Evolutionary conservation across 2,113 vertebrate species (phyloP).

Genomic region (Cynoglossus semilaevis): DNA sequence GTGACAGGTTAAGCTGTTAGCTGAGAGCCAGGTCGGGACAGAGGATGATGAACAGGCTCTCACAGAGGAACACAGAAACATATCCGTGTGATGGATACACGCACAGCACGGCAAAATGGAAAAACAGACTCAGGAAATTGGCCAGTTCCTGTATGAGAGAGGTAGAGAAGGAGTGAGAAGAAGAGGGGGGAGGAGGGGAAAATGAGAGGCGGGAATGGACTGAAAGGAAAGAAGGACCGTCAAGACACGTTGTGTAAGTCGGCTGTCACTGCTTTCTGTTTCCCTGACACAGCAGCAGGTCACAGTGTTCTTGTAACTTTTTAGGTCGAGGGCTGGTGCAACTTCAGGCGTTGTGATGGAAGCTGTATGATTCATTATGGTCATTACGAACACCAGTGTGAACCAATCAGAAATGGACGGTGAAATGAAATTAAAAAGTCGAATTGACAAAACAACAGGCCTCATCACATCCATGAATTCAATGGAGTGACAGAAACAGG

Average conservation of each 20-base stretch:
- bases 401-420: too few species aligned
- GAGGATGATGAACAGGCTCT: conserved; percentile 35
- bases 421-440: too few species aligned
- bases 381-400: too few species aligned
- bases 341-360: neutral
- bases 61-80: conserved; percentile 40
- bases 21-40: conserved; percentile 36
- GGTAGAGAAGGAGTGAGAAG: conserved; percentile 12
- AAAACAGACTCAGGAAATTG: conserved; percentile 60
- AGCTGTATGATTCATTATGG: neutral
- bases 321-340: too few species aligned
- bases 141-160: conserved; percentile 51
- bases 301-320: conserved; percentile 16
- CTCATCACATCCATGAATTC: too few species aligned
- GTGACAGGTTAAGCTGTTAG: conserved; percentile 51
- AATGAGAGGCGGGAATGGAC: conserved; percentile 2
- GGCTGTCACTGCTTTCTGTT: conserved; percentile 17
- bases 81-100: conserved; percentile 52
- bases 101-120: conserved; percentile 47
- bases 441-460: too few species aligned
- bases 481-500: too few species aligned
- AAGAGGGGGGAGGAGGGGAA: neutral
- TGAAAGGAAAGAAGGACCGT: conserved; percentile 26
- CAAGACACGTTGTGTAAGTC: conserved; percentile 32
- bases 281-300: conserved; percentile 22